Percentiles rank a stretch among this genome's conserved stretches.
Evolutionary conservation across 2,888 invertebrate species (phyloP).

Genomic region (Idaea dimidiata): DNA sequence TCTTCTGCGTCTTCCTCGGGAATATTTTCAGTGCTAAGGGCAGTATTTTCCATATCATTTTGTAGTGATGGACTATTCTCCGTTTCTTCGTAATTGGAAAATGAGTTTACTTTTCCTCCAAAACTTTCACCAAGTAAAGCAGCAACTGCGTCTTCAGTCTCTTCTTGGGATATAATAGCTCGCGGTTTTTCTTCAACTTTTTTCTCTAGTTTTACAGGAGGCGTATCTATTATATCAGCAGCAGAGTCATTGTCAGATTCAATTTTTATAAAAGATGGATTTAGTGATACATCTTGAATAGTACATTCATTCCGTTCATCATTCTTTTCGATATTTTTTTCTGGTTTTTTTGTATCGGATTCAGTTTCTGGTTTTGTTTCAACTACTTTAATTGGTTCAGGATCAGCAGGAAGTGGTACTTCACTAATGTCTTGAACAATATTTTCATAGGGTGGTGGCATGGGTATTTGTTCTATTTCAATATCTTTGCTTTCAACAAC

Average conservation of each 20-base stretch:
- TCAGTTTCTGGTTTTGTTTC: conserved; percentile 58
- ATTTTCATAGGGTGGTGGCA: conserved; percentile 63
- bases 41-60: conserved; percentile 69
- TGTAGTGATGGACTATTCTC: conserved; percentile 61
- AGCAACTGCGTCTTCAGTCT: conserved; percentile 95
- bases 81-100: conserved; percentile 79
- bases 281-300: conserved; percentile 90
- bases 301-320: no score
- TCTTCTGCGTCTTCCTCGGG: conserved; percentile 90
- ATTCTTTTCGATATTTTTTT: conserved; percentile 28
- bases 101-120: conserved; percentile 81
- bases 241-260: conserved; percentile 39
- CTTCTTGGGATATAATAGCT: conserved; percentile 93
- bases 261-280: conserved; percentile 82
- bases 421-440: conserved; percentile 64
- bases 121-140: conserved; percentile 93
- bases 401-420: conserved; percentile 65
- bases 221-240: conserved; percentile 54
- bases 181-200: conserved; percentile 88
- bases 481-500: conserved; percentile 52
- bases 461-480: conserved; percentile 66
- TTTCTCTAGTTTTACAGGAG: conserved; percentile 70
- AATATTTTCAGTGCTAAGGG: conserved; percentile 76
- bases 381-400: conserved; percentile 48
- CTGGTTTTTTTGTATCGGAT: conserved; percentile 82